Evolutionary conservation across 2,113 vertebrate species (phyloP), one percentile per base, ranked within the genome.

Genomic region (Setophaga petechia): DNA sequence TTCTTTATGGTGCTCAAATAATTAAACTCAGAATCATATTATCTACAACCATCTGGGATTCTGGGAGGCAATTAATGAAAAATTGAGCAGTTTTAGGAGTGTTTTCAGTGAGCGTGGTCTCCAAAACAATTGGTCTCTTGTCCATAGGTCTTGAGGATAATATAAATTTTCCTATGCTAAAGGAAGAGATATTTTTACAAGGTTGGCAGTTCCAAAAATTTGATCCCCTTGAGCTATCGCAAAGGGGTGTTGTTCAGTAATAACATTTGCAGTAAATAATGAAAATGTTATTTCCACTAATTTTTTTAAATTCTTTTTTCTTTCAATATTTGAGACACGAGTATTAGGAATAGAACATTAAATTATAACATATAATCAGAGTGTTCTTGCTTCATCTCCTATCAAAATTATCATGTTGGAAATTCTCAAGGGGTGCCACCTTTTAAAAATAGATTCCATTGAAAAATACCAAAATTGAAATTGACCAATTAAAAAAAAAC

Each of bases 381-480:
- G 4, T 46, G 5, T 41, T 78, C 59, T 35, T 85, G 3, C 16
- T 93, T 63, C 33, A 31, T 44, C 2, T 73, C 5, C 73, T 51
- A 41, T 7, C 5, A 77, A 87, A 91, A 58, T 9, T 37, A 15
- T 54, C 11, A 31, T 8, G 18, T 12, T 69, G 15, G 12, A 77
- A 65, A 84, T 21, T 7, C 27, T 37, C 28, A 25, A 1, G 8
- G 5, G 3, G 0, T 8, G 18, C 14, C 22, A 46, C 2, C 3
- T 73, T 12, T 61, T 59, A 66, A 37, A 20, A 58, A 77, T 1
- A 12, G 2, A 2, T 59, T 74, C 74, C 23, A 58, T 4, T 75
- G 27, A 75, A 82, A 81, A 84, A 37, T 31, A 51, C 12, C 23
- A 27, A 6, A 49, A 18, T 1, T 58, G 2, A 62, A 86, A n/a